Percentiles rank a stretch among this genome's conserved stretches.
Conservation (phyloP, 2,888 invertebrate species). For the Stramonita haemastoma region DNA sequence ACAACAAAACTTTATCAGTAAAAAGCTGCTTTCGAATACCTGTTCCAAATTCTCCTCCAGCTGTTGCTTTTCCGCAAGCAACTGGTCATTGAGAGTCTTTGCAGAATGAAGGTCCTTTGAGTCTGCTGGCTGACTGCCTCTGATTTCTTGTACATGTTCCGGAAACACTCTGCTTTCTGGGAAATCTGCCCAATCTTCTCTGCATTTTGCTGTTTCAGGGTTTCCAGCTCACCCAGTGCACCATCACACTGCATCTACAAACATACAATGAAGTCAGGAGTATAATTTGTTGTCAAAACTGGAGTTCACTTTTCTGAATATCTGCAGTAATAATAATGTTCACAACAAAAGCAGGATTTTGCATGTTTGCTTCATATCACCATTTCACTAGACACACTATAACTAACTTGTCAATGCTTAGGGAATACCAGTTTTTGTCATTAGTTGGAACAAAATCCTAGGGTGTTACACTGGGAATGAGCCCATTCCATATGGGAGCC, state of each 20-base stretch:
- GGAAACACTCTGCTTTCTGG: slow-evolving; percentile 91
- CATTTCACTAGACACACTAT: no score
- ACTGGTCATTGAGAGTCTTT: slow-evolving; percentile 84
- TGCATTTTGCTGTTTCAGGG: slow-evolving; percentile 87
- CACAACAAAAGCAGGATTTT: no score
- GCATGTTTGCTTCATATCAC: no score
- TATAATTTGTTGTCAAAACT: neutral
- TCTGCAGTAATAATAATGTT: neutral
- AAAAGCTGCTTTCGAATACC: neutral
- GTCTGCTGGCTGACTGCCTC: slow-evolving; percentile 87
- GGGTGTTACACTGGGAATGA: no score
- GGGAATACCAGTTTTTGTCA: no score
- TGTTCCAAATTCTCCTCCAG: slow-evolving; percentile 43
- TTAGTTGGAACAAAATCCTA: no score
- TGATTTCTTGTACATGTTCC: slow-evolving; percentile 91
- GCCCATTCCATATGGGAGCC: no score
- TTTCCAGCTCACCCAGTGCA: slow-evolving; percentile 88
- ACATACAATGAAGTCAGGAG: slow-evolving; percentile 75
- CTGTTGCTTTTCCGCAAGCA: slow-evolving; percentile 46
- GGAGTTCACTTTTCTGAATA: neutral
- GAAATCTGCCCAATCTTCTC: slow-evolving; percentile 85
- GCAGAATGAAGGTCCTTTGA: slow-evolving; percentile 85
- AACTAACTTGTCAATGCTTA: no score
- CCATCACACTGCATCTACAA: slow-evolving; percentile 86
- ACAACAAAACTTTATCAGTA: no score